Evolutionary conservation across 1,140 invertebrate species (phyloP).

Genomic region (Camponotus vicinus): DNA sequence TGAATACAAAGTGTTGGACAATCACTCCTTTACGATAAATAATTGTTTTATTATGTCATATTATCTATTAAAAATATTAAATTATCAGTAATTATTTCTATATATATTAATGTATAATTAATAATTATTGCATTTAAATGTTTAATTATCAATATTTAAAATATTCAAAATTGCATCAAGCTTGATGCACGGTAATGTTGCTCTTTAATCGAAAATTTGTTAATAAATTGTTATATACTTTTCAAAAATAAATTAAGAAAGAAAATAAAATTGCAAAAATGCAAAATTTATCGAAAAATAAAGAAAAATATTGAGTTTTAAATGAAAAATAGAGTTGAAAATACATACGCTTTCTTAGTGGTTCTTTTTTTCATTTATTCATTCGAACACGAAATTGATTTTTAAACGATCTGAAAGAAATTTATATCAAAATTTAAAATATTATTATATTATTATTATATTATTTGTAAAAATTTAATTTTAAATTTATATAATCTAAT

Average conservation of each 20-base stretch:
- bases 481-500: neutral
- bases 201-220: neutral
- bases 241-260: conserved; percentile 2
- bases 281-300: neutral
- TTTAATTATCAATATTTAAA: neutral
- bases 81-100: neutral
- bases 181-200: neutral
- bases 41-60: neutral
- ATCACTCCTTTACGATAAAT: neutral
- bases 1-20: neutral
- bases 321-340: neutral
- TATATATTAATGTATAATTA: neutral
- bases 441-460: neutral
- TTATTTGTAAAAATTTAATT: neutral
- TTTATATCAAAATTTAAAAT: neutral
- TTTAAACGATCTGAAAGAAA: neutral
- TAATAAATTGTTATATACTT: neutral
- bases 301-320: neutral
- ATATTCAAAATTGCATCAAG: neutral
- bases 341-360: neutral
- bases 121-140: neutral
- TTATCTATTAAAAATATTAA: neutral
- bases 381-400: neutral
- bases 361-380: neutral
- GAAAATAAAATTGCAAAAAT: neutral